Percentiles rank a stretch among this genome's conserved stretches.
These are phyloP conservation scores for Sylvia atricapilla DNA, from an alignment of 2,113 vertebrate species.

Conservation along the genomic window DNA sequence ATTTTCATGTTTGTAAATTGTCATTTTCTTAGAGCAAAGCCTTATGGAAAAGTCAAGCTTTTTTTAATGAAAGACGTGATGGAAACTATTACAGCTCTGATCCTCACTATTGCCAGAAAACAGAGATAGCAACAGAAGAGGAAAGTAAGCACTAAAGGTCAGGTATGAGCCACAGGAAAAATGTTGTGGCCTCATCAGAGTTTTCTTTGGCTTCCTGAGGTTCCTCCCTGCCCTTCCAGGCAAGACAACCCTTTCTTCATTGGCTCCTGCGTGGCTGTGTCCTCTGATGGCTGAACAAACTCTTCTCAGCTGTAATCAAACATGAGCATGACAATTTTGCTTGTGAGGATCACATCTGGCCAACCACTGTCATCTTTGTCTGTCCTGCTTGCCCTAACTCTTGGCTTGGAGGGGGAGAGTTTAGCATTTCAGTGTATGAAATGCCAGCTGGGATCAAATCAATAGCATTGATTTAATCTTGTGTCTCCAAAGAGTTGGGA, in stretches of 20 bases:
- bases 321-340: not conserved
- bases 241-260: not conserved
- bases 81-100: slow-evolving; percentile 42
- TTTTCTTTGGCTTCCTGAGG: not conserved
- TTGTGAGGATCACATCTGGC: not conserved
- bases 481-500: not conserved
- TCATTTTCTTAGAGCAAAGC: slow-evolving; percentile 47
- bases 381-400: not conserved
- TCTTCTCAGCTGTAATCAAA: not conserved
- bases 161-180: slow-evolving; percentile 2
- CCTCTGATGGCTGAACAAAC: not conserved
- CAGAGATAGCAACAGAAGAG: not conserved
- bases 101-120: slow-evolving; percentile 13
- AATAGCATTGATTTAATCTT: slow-evolving; percentile 22
- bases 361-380: not conserved
- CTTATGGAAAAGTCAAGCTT: slow-evolving; percentile 34
- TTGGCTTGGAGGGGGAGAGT: not conserved
- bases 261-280: not conserved
- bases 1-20: slow-evolving; percentile 51
- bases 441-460: slow-evolving; percentile 33
- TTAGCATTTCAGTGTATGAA: not conserved
- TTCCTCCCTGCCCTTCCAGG: not conserved
- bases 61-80: not conserved
- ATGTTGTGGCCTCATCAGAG: not conserved
- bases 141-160: not conserved